Evolutionary conservation across 2,888 invertebrate genomes (phyloP), one percentile per base, ranked within the genome.

Genomic region (Rotaria macrura): DNA sequence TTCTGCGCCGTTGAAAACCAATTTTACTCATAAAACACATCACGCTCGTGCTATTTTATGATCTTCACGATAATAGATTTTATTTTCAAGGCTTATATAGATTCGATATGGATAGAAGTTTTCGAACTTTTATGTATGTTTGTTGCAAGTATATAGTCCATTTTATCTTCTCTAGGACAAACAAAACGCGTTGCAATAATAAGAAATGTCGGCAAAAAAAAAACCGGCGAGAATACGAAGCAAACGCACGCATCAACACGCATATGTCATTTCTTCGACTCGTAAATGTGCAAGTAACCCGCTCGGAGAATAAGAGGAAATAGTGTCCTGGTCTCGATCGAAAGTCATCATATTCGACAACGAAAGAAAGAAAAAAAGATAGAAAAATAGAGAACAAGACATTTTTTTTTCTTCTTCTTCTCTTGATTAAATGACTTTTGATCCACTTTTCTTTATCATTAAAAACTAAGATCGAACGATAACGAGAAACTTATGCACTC

Each of bases 181-280:
- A 65, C 29, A 65, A 65, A 47, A 65, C 20, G 65, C 65, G 29
- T 65, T 20, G 34, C 34, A 34, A 65, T 34, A 65, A 65, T 65
- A 38, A 65, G 34, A 65, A 65, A 65, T 65, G 65, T 65, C 65
- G 65, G 65, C 34, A 65, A 65, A 65, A 65, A 65, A n/a, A 65
- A 65, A 34, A 34, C n/a, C 29, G 65, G 34, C 12, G 65, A 65
- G 65, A 65, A 34, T 65, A 34, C 65, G 34, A 65, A 34, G 65
- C 65, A 34, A 65, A 65, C 29, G 17, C 65, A 65, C 17, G 34
- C 65, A 65, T 65, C 34, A 65, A 65, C 65, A 65, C 29, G 65
- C 65, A 65, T 65, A 65, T 65, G 65, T 65, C 65, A 65, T 65
- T 65, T 65, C 65, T 65, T 65, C 65, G 65, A 65, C 65, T 65